Evolutionary conservation across 1,140 invertebrate species (phyloP).

Genomic region (Prorops nasuta): DNA sequence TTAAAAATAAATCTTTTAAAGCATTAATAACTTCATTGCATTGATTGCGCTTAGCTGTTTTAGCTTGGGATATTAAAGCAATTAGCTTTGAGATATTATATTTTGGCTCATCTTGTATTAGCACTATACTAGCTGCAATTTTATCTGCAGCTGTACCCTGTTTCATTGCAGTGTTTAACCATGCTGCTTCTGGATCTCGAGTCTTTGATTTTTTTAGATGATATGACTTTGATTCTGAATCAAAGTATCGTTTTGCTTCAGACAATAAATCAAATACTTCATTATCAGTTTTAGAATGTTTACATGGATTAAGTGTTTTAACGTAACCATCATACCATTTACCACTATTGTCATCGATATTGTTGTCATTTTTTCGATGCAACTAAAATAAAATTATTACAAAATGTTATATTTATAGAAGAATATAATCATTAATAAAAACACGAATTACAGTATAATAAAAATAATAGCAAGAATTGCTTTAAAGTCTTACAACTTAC

Average conservation of each 20-base stretch:
- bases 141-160: slow-evolving; percentile 83
- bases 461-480: no score
- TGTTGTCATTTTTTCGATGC: no score
- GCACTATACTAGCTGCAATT: slow-evolving; percentile 78
- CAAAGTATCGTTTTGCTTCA: slow-evolving; percentile 62
- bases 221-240: slow-evolving; percentile 63
- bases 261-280: slow-evolving; percentile 59
- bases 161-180: slow-evolving; percentile 78
- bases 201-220: slow-evolving; percentile 49
- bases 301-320: no score
- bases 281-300: slow-evolving; percentile 47
- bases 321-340: no score
- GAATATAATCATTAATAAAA: no score
- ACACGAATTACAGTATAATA: no score
- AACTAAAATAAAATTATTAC: no score
- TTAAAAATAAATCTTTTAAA: slow-evolving; percentile 75
- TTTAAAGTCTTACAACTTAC: no score
- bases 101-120: slow-evolving; percentile 83
- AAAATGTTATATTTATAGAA: no score
- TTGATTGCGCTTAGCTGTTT: slow-evolving; percentile 79
- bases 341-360: no score
- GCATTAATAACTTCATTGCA: slow-evolving; percentile 69
- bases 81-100: slow-evolving; percentile 73
- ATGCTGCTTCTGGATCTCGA: slow-evolving; percentile 56
- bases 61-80: slow-evolving; percentile 74